Evolutionary conservation across 1,140 invertebrate genomes (phyloP), one percentile per base, ranked within the genome.

Genomic region (Drosophila melanica): DNA sequence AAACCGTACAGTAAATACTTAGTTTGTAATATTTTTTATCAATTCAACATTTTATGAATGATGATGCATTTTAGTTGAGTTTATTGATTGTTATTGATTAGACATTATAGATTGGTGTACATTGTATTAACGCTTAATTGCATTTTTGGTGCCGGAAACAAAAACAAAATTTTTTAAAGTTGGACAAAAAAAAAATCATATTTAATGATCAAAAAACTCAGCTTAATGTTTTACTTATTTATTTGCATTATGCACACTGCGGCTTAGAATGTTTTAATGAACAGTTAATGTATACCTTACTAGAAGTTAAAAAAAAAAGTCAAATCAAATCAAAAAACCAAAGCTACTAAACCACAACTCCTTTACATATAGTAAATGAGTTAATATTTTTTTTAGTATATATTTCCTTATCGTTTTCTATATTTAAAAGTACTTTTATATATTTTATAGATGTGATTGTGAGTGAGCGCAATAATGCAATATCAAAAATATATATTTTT

Each of bases 211-310:
- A 84, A 90, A 62, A 86, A 90, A 86, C 89, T 90, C 87, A 90
- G 82, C 86, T 90, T 90, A 81, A 81, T 90, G 75, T 90, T 90
- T 85, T 89, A 89, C 79, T 77, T 84, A 89, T 91, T 91, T 91
- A 91, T 91, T 91, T 91, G 90, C 90, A 90, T 91, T 91, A 91
- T 91, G 90, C 90, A 91, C 90, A 91, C 90, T 91, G 84, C 90
- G 90, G 90, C 90, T 91, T 91, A 82, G 76, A 91, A 89, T 86
- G 78, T 87, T 87, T 79, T 35, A 70, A 69, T 55, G 48, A 90
- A 71, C 67, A 76, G 51, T 69, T 70, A 77, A 73, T 77, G 84
- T 82, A 35, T 35, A 76, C 75, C 75, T 81, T 23, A 51, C 45
- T 85, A 81, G 77, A 72, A 75, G 62, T 58, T 80, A 74, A 63